These are phyloP conservation scores for Gnathonemus echidnorhynchus DNA, from an alignment of 2,113 vertebrate species.

Conservation along the genomic window DNA sequence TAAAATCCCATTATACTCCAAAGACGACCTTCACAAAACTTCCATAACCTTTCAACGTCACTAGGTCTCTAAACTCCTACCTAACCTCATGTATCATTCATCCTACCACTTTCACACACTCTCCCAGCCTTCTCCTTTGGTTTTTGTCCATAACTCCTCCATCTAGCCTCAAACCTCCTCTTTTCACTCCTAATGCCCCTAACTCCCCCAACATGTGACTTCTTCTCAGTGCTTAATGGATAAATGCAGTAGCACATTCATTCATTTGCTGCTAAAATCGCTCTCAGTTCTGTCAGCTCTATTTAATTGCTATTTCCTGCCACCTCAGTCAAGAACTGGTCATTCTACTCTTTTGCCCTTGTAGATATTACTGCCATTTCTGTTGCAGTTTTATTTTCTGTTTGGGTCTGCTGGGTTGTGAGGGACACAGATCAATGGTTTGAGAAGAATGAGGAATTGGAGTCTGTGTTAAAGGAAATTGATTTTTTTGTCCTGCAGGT, in stretches of 20 bases:
- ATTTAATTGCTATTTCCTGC: not conserved
- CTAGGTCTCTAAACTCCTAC: not conserved
- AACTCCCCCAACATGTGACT: not conserved
- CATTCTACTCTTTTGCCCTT: not conserved
- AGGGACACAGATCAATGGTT: not conserved
- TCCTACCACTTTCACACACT: not conserved
- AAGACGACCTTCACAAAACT: not conserved
- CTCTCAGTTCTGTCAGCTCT: not conserved
- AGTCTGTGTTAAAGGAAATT: not conserved
- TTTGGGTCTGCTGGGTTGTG: not conserved
- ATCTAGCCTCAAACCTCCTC: not conserved
- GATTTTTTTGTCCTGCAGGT: not conserved
- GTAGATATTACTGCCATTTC: not conserved
- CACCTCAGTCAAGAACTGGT: not conserved
- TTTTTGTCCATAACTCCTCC: not conserved
- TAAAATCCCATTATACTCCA: not conserved
- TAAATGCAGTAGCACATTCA: constrained; percentile 14
- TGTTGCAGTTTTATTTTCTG: not conserved
- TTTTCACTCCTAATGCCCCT: not conserved
- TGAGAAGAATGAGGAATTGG: not conserved
- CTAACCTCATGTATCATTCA: too few species aligned
- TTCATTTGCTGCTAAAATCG: not conserved
- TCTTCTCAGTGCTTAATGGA: not conserved
- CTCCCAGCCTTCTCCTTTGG: not conserved
- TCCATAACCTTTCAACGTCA: not conserved